A percentile compares a stretch with the other conserved stretches of the same genome.
Conservation (phyloP, 2,113 vertebrate species). For the Oryzias woworae region DNA sequence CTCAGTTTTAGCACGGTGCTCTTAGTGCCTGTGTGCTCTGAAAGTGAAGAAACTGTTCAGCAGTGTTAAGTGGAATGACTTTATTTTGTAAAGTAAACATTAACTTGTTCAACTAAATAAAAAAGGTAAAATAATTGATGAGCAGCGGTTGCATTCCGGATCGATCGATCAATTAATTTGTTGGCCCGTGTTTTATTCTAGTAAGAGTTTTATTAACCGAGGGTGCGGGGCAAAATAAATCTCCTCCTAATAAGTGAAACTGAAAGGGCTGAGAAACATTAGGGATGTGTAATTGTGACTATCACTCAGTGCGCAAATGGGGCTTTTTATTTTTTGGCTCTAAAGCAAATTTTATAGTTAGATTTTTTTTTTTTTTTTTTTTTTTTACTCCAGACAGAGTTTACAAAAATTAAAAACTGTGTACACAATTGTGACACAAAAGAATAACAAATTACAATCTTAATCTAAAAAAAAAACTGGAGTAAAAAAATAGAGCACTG, state of each 20-base stretch:
- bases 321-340: not conserved
- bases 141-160: slow-evolving; percentile 6
- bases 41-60: slow-evolving; percentile 3
- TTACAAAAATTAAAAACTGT: no score
- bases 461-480: no score
- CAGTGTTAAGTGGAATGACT: not conserved
- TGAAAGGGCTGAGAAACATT: slow-evolving; percentile 4
- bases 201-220: not conserved
- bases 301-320: not conserved
- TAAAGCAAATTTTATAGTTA: no score
- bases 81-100: slow-evolving; percentile 1
- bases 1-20: slow-evolving; percentile 2
- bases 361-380: no score
- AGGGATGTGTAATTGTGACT: not conserved
- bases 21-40: not conserved
- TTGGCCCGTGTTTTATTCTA: not conserved
- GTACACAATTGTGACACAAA: no score
- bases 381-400: no score
- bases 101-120: slow-evolving; percentile 2
- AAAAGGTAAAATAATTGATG: not conserved
- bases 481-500: no score
- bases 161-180: slow-evolving; percentile 1
- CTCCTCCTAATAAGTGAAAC: slow-evolving; percentile 10
- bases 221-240: not conserved
- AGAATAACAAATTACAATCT: no score